Conservation (phyloP, 2,888 invertebrate species). For the Andrena trimmerana region DNA sequence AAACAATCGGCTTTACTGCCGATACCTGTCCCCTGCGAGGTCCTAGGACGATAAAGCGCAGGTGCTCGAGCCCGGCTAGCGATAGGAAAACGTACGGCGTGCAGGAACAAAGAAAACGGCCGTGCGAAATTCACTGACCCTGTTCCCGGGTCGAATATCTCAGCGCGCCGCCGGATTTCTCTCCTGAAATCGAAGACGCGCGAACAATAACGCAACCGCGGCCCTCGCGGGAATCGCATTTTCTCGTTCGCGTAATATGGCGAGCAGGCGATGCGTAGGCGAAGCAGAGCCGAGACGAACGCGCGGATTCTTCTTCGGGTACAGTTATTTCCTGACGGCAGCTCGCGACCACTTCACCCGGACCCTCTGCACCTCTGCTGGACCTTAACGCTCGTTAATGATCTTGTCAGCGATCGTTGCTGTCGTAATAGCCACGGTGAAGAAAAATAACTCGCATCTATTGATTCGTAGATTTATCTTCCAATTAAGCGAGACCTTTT, state of each 20-base stretch:
- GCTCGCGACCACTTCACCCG: not conserved
- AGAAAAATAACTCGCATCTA: not conserved
- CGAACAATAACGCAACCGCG: conserved; percentile 31
- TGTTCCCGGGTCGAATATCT: conserved; percentile 35
- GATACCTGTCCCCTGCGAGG: conserved; percentile 16
- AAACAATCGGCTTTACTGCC: conserved; percentile 46
- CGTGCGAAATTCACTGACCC: conserved; percentile 56
- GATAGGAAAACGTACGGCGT: conserved; percentile 26
- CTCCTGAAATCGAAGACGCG: conserved; percentile 52
- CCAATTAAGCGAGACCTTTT: not conserved
- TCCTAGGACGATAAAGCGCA: conserved; percentile 32
- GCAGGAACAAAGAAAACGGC: conserved; percentile 27
- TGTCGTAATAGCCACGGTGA: not conserved
- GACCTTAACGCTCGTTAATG: not conserved
- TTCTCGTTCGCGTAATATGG: not conserved
- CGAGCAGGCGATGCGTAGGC: no score
- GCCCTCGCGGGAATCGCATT: conserved; percentile 3
- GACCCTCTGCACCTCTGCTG: not conserved
- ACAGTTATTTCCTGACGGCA: not conserved
- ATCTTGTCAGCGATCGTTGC: conserved; percentile 1
- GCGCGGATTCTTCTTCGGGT: not conserved
- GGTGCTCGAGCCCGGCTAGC: conserved; percentile 1
- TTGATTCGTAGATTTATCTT: conserved; percentile 1
- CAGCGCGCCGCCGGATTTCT: conserved; percentile 42
- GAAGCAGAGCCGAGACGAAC: not conserved